Evolutionary conservation across 2,888 invertebrate species (phyloP), one percentile per base, ranked within the genome.

Genomic region (Perdita meconis): DNA sequence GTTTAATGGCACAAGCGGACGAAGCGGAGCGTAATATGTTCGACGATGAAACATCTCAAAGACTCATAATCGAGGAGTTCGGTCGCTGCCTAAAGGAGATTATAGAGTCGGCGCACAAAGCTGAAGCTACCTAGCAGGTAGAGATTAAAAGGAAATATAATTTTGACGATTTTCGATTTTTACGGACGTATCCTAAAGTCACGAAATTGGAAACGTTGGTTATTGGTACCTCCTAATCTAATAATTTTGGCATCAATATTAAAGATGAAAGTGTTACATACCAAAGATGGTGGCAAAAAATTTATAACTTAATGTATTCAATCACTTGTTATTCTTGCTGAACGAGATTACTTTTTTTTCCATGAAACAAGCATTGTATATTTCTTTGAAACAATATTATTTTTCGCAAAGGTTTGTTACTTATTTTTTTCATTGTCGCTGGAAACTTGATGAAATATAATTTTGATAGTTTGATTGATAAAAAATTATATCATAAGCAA

Each of bases 41-140:
- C 80, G 94, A 94, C 36, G 95, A 95, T 50, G 94, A 93, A 90
- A 93, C 93, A 92, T 95, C 88, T 93, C 96, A 86, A 95, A 93
- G 95, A 56, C 94, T 96, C 89, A 96, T 99, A 83, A 95, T 99
- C 81, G 97, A 98, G 90, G 99, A 99, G 93, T 98, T 99, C 93
- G 98, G 98, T 50, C 95, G 97, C 82, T 99, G 99, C 92, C 94
- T 99, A 73, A 96, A 96, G 88, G 97, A 98, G 93, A 98, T 99
- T 87, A 98, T 99, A 88, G 95, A 95, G 78, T 96, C 95, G 85
- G 94, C 95, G 6, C 93, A 93, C 74, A 93, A 92, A 88, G 91
- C 92, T 55, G 93, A 93, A 86, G 86, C 92, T 85, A 91, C 91
- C 84, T 92, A 92, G 92, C 92, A 90, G 85, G 81, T 86, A 71